Conservation (phyloP, 2,888 invertebrate species). For the Chrysopilus asiliformis region DNA sequence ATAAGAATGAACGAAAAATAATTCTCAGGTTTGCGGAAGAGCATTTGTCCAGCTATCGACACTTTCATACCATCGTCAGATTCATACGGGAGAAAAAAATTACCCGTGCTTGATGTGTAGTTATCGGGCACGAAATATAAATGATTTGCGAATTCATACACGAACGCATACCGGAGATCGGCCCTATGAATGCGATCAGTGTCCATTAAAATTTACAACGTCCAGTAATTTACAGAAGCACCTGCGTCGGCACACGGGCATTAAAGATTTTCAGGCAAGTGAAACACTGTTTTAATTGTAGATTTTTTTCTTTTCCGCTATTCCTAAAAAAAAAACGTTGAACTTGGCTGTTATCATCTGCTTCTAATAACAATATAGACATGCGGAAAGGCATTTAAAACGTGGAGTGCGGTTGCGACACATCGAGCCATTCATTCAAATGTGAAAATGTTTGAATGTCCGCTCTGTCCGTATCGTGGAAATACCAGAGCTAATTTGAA, state of each 20-base stretch:
- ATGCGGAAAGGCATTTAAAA: slow-evolving; percentile 16
- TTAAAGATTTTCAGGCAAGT: slow-evolving; percentile 15
- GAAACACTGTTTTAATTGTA: neutral
- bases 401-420: slow-evolving; percentile 15
- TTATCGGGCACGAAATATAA: slow-evolving; percentile 12
- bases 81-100: slow-evolving; percentile 13
- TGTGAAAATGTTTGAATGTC: slow-evolving; percentile 13
- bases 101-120: slow-evolving; percentile 12
- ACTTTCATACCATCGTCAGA: slow-evolving; percentile 13
- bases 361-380: slow-evolving; percentile 6
- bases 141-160: slow-evolving; percentile 14
- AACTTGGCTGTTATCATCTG: too few relatives aligned
- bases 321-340: too few relatives aligned
- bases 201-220: slow-evolving; percentile 13
- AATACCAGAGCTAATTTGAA: slow-evolving; percentile 15
- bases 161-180: slow-evolving; percentile 13
- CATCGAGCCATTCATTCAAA: slow-evolving; percentile 15
- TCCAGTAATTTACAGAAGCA: slow-evolving; percentile 16
- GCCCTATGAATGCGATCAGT: slow-evolving; percentile 12
- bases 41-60: slow-evolving; percentile 14
- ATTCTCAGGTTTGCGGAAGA: slow-evolving; percentile 15
- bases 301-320: too few relatives aligned
- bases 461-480: slow-evolving; percentile 12
- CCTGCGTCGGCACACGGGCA: slow-evolving; percentile 15
- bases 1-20: slow-evolving; percentile 7